Percentiles rank a stretch among this genome's conserved stretches.
Conservation (phyloP, 1,140 invertebrate genomes). For the Temnothorax nylanderi region DNA sequence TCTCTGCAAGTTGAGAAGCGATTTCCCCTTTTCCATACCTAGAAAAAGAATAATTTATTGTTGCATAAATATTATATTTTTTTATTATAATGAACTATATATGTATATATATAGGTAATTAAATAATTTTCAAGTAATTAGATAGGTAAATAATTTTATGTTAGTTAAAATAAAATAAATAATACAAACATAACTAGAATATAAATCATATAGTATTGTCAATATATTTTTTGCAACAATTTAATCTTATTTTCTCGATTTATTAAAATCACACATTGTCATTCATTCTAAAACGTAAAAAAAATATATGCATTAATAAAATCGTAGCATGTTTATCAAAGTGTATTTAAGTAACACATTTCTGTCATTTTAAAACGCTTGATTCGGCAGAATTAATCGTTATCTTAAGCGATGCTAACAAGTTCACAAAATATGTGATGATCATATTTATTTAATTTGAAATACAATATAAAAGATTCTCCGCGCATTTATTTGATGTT, state of each 20-base stretch:
- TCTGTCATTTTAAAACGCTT: background rate
- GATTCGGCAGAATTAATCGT: background rate
- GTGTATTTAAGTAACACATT: background rate
- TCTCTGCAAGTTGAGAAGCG: slow-evolving; percentile 30
- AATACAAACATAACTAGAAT: background rate
- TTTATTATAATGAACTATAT: background rate
- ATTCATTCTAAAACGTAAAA: background rate
- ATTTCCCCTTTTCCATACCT: slow-evolving; percentile 42
- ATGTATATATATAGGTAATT: no score
- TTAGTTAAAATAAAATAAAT: background rate
- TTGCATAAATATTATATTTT: background rate
- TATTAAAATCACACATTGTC: background rate
- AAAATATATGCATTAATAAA: background rate
- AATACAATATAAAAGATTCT: background rate
- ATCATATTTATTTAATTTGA: background rate
- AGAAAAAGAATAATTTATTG: background rate
- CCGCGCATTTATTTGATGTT: background rate
- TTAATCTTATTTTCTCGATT: background rate
- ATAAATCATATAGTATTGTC: background rate
- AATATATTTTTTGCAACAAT: background rate
- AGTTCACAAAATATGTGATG: background rate
- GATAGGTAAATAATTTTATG: background rate
- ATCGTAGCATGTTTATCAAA: background rate
- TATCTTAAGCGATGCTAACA: background rate
- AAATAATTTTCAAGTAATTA: no score